A percentile compares a stretch with the other conserved stretches of the same genome.
These are phyloP conservation scores for Pomatorhinus ruficollis DNA, from an alignment of 2,113 vertebrate species.

Conservation along the genomic window DNA sequence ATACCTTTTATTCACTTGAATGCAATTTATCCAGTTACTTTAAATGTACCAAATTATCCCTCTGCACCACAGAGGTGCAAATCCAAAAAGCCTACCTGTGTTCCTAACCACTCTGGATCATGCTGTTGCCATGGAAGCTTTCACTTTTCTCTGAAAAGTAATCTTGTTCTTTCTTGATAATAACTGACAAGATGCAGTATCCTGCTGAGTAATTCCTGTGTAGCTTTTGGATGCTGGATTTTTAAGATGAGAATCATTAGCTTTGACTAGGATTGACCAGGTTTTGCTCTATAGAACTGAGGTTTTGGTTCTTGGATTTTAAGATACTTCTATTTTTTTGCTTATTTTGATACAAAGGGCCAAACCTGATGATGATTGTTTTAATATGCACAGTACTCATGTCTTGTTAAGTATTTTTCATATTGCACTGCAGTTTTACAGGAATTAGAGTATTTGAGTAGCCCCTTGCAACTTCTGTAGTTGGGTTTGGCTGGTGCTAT, in stretches of 20 bases:
- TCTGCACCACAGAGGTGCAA: not conserved
- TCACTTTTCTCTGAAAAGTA: not conserved
- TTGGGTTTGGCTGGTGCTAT: not conserved
- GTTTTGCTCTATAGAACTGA: not conserved
- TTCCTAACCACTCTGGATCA: not conserved
- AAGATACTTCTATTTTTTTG: not conserved
- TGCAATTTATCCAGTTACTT: not conserved
- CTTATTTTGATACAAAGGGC: not conserved
- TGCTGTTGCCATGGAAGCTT: conserved; percentile 41
- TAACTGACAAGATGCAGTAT: not conserved
- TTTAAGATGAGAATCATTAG: not conserved
- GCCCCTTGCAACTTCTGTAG: not conserved
- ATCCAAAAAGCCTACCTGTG: not conserved
- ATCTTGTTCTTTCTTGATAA: not conserved
- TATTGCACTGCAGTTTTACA: not conserved
- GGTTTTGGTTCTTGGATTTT: not conserved
- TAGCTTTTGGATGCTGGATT: not conserved
- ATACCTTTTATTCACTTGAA: not conserved
- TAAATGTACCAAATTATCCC: not conserved
- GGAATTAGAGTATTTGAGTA: not conserved
- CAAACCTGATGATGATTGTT: not conserved
- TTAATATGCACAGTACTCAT: not conserved
- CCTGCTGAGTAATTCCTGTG: not conserved
- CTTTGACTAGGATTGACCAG: not conserved
- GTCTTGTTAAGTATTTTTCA: not conserved